phyloP scores from a whole-genome alignment of 1,140 invertebrate genomes.

The Wiebesia pumilae region DNA sequence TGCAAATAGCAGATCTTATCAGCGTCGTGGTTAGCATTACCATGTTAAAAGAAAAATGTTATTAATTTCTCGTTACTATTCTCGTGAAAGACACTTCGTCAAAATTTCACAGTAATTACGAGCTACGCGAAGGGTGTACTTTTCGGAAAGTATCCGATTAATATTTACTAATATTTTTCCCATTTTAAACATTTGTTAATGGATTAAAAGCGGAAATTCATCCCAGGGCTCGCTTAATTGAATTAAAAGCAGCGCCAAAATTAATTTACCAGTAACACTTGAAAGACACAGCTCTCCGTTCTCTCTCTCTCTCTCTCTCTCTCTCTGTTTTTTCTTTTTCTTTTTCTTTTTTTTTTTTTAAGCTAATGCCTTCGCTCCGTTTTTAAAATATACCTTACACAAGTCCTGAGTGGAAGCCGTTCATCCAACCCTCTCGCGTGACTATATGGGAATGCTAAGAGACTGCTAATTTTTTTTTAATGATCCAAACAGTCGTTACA shows the following conservation, averaged over 20 bases:
- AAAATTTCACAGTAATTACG: not conserved
- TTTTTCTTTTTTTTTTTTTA: not conserved
- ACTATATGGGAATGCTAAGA: not conserved
- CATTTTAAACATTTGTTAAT: not conserved
- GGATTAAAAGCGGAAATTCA: not conserved
- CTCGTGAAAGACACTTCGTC: not conserved
- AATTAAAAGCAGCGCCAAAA: constrained; percentile 16
- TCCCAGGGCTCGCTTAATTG: not conserved
- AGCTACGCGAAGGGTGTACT: not conserved
- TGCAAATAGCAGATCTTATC: not conserved
- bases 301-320: not conserved
- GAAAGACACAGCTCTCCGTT: not conserved
- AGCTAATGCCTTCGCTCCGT: not conserved
- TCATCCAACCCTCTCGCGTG: not conserved
- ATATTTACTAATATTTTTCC: not conserved
- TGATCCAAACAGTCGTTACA: constrained; percentile 29
- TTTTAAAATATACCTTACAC: constrained; percentile 1
- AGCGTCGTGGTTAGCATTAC: no score
- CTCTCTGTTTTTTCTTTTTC: no score
- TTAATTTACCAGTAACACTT: constrained; percentile 26
- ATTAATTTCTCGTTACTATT: no score
- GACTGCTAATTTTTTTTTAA: constrained; percentile 33
- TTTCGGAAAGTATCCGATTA: not conserved
- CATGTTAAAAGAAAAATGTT: no score
- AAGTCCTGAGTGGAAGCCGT: not conserved